Base-by-base conservation (phyloP, 2,888 invertebrate genomes). In the Nudaria mundana region DNA sequence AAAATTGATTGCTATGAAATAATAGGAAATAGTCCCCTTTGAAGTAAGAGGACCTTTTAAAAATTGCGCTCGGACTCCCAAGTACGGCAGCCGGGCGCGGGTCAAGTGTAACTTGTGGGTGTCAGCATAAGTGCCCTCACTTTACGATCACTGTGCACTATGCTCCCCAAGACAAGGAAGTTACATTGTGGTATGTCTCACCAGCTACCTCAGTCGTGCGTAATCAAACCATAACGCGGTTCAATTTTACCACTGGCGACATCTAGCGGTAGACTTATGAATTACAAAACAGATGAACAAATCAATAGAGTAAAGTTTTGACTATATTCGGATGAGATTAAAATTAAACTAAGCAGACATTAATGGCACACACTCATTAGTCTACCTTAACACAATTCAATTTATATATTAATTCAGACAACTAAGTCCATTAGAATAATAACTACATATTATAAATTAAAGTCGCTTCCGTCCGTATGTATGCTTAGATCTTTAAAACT, bases 141-240 rank as follows among this genome's bases (percentile, higher is more conserved):
- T 93, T 92, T 59, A 91, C 93, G 94, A 92, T 95, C 94, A 93
- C 91, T 91, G 94, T 90, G 92, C 92, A 94, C 92, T 94, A 91
- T 92, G 94, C 94, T 94, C 95, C 94, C 94, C 93, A 84, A 93
- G 93, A 95, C 94, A 94, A 94, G 93, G 94, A 94, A 91, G 89
- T 87, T 52, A 32, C 23, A 3, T 0, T 0, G 22, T 14, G 16
- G 14, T 70, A 56, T 73, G 81, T 55, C 73, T 61, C 31, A 18
- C 22, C 18, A 25, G 16, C 8, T n/a, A n/a, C 32, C 26, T 22
- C n/a, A 13, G 22, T 24, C 37, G 23, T 31, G 16, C 8, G 7
- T 20, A 35, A 47, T 23, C 39, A 46, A 66, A 44, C 63, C 58
- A 44, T 69, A 71, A 56, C 76, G 82, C 58, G 75, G 64, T 66